Base-by-base conservation (phyloP, 1,140 invertebrate genomes). In the Trachymyrmex cornetzi region DNA sequence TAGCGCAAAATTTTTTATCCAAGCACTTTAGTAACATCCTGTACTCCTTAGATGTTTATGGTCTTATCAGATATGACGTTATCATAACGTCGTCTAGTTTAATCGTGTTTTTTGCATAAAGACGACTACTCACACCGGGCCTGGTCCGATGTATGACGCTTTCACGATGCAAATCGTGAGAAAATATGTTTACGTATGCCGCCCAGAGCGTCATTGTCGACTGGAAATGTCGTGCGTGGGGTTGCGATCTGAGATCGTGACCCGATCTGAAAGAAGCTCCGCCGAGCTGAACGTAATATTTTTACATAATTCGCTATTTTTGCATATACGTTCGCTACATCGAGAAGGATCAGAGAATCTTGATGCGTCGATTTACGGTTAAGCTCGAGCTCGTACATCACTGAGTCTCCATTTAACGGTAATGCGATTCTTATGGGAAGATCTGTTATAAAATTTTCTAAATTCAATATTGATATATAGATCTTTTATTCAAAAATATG, bases 221-320 rank as follows among this genome's bases (percentile, higher is more conserved):
- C 67, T 82, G 67, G 80, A 66, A 82, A 82, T 82, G 67, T 82
- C 79, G 19, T 71, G 77, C 77, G 77, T 74, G 67, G 67, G 53
- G 80, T 74, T 82, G 38, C 22, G 80, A 74, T 22, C 27, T 22
- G 48, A 69, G 64, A 80, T 80, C 67, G 53, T 74, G 80, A 82
- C 53, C 38, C 34, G 67, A 82, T 61, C 50, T 44, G 34, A 74
- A 50, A 59, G 55, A 44, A 82, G 53, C 38, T 74, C 27, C 19
- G 53, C 34, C 53, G n/a, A 74, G 53, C 38, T 69, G 66, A 72
- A 81, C 66, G 16, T 82, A 44, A 44, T 44, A 82, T 82, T 61
- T 82, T 74, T 82, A 66, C 80, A 82, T 82, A 82, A 82, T 82
- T 82, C 19, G 53, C 79, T 22, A 82, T 82, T 82, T 82, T 82